Evolutionary conservation across 2,888 invertebrate species (phyloP).

Genomic region (Brachypterus glaber): DNA sequence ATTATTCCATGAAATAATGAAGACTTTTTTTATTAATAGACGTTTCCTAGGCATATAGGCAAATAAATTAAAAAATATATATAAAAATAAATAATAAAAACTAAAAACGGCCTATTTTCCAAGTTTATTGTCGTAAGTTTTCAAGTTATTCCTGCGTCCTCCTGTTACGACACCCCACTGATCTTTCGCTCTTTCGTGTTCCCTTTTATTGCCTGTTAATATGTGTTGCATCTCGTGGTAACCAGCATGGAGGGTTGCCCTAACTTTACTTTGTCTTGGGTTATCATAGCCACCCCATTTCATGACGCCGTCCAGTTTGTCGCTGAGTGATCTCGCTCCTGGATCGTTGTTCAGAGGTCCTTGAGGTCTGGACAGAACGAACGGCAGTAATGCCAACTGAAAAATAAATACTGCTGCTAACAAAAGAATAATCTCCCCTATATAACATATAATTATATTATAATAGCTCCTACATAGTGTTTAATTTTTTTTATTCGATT

Average conservation of each 20-base stretch:
- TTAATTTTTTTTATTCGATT: too few species aligned
- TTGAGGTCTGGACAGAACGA: neutral
- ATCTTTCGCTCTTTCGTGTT: slow-evolving; percentile 6
- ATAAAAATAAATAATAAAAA: too few species aligned
- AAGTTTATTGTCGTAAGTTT: slow-evolving; percentile 7
- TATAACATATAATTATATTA: too few species aligned
- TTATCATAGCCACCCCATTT: slow-evolving; percentile 8
- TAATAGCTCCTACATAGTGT: too few species aligned
- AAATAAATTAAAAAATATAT: too few species aligned
- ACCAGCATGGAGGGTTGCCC: slow-evolving; percentile 6
- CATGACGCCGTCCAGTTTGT: slow-evolving; percentile 4
- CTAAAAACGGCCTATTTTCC: too few species aligned
- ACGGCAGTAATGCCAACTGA: too few species aligned
- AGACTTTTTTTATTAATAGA: too few species aligned
- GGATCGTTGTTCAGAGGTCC: slow-evolving; percentile 7
- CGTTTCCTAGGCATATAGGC: too few species aligned
- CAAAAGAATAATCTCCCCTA: too few species aligned
- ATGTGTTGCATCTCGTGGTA: slow-evolving; percentile 5
- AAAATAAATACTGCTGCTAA: too few species aligned
- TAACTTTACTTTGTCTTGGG: slow-evolving; percentile 6
- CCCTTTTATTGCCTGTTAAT: slow-evolving; percentile 4
- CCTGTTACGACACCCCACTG: slow-evolving; percentile 5
- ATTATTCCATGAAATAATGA: too few species aligned
- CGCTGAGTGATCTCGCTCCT: slow-evolving; percentile 4
- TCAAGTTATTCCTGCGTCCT: slow-evolving; percentile 1